Conservation (phyloP, 1,140 invertebrate genomes). For the Eupristina koningsbergeri region DNA sequence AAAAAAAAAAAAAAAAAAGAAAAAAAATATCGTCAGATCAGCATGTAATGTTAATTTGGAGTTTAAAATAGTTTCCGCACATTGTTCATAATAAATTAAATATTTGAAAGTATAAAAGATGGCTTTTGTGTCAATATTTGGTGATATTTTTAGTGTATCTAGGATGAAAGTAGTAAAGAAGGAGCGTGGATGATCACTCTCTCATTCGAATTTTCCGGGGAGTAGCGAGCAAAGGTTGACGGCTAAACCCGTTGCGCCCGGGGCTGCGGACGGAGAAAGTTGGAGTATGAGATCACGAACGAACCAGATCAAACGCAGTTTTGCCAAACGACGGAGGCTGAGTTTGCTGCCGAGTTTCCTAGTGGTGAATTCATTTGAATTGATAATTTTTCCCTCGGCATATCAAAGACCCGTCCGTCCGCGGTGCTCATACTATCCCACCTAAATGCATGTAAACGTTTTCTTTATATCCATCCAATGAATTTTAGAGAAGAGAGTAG, state of each 20-base stretch:
- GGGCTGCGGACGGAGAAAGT: constrained; percentile 51
- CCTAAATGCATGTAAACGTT: constrained; percentile 42
- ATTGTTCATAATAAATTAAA: too few species aligned
- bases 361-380: constrained; percentile 70
- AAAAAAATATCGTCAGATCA: too few species aligned
- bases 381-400: constrained; percentile 68
- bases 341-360: constrained; percentile 26
- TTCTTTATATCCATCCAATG: background rate
- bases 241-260: constrained; percentile 52
- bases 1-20: too few species aligned
- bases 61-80: too few species aligned
- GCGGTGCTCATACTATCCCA: background rate
- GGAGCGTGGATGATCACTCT: background rate
- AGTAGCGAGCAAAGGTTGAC: constrained; percentile 22
- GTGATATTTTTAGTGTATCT: too few species aligned
- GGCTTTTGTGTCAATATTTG: too few species aligned
- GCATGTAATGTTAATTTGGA: too few species aligned
- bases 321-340: constrained; percentile 60
- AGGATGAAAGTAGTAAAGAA: background rate
- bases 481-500: constrained; percentile 3
- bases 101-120: too few species aligned
- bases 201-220: constrained; percentile 10
- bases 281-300: too few species aligned
- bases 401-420: constrained; percentile 63
- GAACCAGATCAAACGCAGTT: constrained; percentile 67